phyloP scores from a whole-genome alignment of 2,888 invertebrate species.

The Polymixis flavicincta region DNA sequence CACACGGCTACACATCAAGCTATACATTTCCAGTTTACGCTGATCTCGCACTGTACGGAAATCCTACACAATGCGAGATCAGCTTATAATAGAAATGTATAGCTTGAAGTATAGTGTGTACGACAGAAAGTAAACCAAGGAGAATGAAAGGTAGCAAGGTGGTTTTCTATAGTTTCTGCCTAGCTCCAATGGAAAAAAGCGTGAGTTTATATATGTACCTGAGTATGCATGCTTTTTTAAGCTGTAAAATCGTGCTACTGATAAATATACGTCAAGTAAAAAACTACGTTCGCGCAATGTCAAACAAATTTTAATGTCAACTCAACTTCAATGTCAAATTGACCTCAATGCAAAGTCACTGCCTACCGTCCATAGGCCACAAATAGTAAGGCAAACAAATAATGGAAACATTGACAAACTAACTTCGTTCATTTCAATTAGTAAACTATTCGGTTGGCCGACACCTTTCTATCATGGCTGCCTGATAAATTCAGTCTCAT shows the following conservation, averaged over 20 bases:
- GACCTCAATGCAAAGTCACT: constrained; percentile 8
- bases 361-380: not conserved
- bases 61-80: too few relatives aligned
- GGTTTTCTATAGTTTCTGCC: too few relatives aligned
- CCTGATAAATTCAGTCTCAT: not conserved
- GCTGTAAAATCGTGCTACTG: too few relatives aligned
- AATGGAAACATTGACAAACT: constrained; percentile 68
- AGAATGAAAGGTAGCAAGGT: too few relatives aligned
- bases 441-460: constrained; percentile 55
- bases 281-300: not conserved
- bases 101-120: too few relatives aligned
- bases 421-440: constrained; percentile 77
- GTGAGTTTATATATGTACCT: not conserved
- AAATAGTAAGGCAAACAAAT: constrained; percentile 65
- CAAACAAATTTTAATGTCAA: not conserved
- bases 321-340: constrained; percentile 2
- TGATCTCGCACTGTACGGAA: too few relatives aligned
- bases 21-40: too few relatives aligned
- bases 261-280: not conserved
- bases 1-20: too few relatives aligned
- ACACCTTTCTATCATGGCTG: constrained; percentile 32
- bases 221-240: not conserved
- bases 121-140: too few relatives aligned
- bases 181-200: too few relatives aligned
- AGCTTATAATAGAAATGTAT: too few relatives aligned